Conservation (phyloP, 2,888 invertebrate genomes). For the Thera britannica region DNA sequence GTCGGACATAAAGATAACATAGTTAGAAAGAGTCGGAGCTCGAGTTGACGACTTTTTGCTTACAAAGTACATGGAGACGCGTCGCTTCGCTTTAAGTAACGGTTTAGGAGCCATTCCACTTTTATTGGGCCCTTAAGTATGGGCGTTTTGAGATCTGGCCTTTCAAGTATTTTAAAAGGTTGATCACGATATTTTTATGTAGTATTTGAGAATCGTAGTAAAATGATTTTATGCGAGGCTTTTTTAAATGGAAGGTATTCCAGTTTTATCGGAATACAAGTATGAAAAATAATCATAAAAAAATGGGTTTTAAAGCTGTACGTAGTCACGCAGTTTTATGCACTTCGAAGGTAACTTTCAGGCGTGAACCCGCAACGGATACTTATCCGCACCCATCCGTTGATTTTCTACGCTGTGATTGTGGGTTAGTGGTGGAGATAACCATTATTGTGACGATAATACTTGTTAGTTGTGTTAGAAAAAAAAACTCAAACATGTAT, state of each 20-base stretch:
- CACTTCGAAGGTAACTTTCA: no score
- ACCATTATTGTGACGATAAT: no score
- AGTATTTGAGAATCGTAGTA: constrained; percentile 1
- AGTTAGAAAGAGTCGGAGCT: constrained; percentile 26
- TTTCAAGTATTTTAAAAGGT: constrained; percentile 24
- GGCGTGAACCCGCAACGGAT: no score
- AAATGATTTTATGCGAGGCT: constrained; percentile 5
- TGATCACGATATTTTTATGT: constrained; percentile 15
- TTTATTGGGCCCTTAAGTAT: constrained; percentile 30
- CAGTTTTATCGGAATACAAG: background rate
- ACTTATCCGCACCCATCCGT: no score
- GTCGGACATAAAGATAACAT: constrained; percentile 35
- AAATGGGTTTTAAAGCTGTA: no score
- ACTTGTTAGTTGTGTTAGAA: no score
- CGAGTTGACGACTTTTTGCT: constrained; percentile 35
- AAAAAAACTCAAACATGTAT: no score
- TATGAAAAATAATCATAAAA: background rate
- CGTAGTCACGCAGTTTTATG: no score
- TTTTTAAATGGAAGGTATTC: background rate
- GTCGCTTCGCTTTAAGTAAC: constrained; percentile 32
- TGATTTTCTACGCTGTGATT: no score
- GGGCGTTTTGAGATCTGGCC: constrained; percentile 16
- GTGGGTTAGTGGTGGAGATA: no score
- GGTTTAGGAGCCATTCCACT: constrained; percentile 38
- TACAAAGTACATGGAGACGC: constrained; percentile 41